Conservation (phyloP, 2,888 invertebrate genomes). For the Cheilosia soror region DNA sequence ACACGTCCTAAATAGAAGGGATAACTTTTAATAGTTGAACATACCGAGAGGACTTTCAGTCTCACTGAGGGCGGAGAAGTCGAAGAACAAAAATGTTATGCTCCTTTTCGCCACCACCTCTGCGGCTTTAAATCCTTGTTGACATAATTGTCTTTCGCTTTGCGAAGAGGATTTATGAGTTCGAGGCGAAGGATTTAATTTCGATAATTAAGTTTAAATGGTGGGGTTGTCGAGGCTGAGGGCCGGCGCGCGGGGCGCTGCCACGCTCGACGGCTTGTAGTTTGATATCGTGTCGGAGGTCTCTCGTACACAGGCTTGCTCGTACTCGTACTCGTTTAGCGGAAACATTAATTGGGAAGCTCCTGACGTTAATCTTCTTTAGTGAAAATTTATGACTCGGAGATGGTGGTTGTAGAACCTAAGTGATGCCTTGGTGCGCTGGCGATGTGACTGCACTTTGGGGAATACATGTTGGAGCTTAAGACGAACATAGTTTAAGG, state of each 20-base stretch:
- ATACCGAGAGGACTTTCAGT: slow-evolving; percentile 34
- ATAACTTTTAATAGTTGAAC: slow-evolving; percentile 46
- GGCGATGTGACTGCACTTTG: slow-evolving; percentile 36
- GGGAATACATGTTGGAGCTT: slow-evolving; percentile 33
- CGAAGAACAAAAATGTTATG: neutral
- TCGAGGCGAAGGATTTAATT: slow-evolving; percentile 71
- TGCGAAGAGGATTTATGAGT: slow-evolving; percentile 68
- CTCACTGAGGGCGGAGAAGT: neutral
- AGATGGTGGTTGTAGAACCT: slow-evolving; percentile 21
- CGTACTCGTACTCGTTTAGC: slow-evolving; percentile 3
- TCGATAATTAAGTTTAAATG: slow-evolving; percentile 75
- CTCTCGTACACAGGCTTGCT: neutral
- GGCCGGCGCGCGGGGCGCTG: neutral
- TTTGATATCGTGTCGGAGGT: slow-evolving; percentile 18
- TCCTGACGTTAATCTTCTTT: slow-evolving; percentile 68
- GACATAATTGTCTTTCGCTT: slow-evolving; percentile 73
- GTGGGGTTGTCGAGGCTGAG: slow-evolving; percentile 40
- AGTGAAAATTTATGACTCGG: slow-evolving; percentile 65
- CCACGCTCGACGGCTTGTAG: slow-evolving; percentile 4
- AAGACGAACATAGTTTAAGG: slow-evolving; percentile 6
- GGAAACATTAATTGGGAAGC: slow-evolving; percentile 63
- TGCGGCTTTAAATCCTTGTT: slow-evolving; percentile 63
- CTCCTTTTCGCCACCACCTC: neutral
- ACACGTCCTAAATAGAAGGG: slow-evolving; percentile 51
- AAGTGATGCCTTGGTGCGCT: neutral